Evolutionary conservation across 1,140 invertebrate genomes (phyloP), one percentile per base, ranked within the genome.

Genomic region (Luehdorfia chinensis): DNA sequence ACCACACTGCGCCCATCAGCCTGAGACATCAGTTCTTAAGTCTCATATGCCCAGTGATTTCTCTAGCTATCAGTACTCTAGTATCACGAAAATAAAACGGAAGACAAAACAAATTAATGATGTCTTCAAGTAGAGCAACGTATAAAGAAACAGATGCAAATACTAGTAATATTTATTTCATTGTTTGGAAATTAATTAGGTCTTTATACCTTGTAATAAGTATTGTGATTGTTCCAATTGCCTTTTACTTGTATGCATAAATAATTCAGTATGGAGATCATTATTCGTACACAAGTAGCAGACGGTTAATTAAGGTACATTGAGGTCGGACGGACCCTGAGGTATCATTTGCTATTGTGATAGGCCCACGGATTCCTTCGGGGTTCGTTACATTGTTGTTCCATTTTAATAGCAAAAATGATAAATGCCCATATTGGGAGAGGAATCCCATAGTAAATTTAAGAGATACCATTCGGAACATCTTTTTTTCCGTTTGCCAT

Each of bases 311-410:
- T 83, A 84, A 80, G 65, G 66, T 28, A 65, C 65, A 81, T 85
- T 79, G 64, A 76, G 59, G 51, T 56, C 46, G 60, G 61, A 64
- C 52, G 55, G 54, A 71, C 74, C 75, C 75, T 48, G 53, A 75
- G 73, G 73, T 78, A 83, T 81, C 75, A 81, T 85, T 83, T 75
- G 68, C 75, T 84, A 75, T 85, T 85, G 77, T 81, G 65, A 75
- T 69, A 71, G 66, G 59, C 70, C 71, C 67, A 65, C 73, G 66
- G 65, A 59, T 58, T 84, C 75, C 77, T 81, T 73, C 67, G 72
- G 75, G 78, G 68, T 66, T 74, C 59, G 50, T 55, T 57, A 58
- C 68, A 79, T 77, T 83, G 72, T 84, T 78, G 74, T 67, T 69
- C 61, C 48, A 54, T 73, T 69, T 83, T 85, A 84, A 85, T 81